phyloP scores from a whole-genome alignment of 2,113 vertebrate genomes.

The Hyaena hyaena region DNA sequence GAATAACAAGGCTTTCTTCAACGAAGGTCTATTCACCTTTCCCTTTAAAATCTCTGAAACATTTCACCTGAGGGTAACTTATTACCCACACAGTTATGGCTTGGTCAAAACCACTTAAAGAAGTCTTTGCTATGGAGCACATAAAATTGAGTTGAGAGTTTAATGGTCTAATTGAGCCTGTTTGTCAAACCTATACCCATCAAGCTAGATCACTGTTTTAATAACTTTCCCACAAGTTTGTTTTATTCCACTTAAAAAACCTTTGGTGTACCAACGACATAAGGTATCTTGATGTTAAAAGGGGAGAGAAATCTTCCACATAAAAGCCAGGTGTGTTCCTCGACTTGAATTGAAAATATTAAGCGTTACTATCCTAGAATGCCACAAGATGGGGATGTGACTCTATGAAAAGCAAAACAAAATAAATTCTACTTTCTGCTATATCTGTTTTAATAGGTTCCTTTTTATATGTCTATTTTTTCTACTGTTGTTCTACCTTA shows the following conservation, averaged over 20 bases:
- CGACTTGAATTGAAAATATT: not conserved
- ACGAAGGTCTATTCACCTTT: not conserved
- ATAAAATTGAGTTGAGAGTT: not conserved
- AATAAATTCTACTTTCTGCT: not conserved
- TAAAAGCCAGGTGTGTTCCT: not conserved
- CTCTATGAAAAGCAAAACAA: not conserved
- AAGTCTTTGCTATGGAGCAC: not conserved
- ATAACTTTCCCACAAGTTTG: not conserved
- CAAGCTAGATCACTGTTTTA: not conserved
- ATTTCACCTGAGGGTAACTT: not conserved
- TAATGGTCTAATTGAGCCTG: not conserved
- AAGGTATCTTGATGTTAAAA: not conserved
- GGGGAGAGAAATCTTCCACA: not conserved
- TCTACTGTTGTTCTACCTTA: not conserved
- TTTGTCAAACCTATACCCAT: not conserved
- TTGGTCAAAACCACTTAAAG: not conserved
- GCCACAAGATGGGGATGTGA: slow-evolving; percentile 8
- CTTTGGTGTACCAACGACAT: not conserved
- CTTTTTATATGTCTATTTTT: not conserved
- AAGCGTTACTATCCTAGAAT: not conserved
- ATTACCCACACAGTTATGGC: not conserved
- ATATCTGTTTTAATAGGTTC: not conserved
- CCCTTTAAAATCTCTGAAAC: not conserved
- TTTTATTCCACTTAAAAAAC: not conserved
- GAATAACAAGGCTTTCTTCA: not conserved